A percentile compares a stretch with the other conserved stretches of the same genome.
Evolutionary conservation across 2,113 vertebrate species (phyloP).

Genomic region (Puma concolor): DNA sequence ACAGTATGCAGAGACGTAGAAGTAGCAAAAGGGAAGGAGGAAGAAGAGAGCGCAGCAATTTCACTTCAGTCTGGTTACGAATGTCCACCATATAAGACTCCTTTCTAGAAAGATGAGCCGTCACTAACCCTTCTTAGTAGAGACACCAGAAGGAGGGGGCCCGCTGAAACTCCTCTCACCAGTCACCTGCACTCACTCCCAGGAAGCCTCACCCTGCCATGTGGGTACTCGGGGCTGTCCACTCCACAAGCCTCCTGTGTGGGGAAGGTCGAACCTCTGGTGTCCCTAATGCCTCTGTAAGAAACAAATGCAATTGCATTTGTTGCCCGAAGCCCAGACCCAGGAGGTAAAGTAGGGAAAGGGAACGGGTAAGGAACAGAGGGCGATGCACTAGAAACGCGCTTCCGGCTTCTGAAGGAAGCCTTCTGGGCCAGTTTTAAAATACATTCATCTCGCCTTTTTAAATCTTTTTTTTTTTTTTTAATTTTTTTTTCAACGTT

Average conservation of each 20-base stretch:
- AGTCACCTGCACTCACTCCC: not conserved
- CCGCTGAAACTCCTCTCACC: not conserved
- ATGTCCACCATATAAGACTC: not conserved
- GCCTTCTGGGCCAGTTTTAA: conserved; percentile 3
- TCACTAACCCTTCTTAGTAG: not conserved
- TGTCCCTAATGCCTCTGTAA: not conserved
- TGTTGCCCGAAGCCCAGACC: not conserved
- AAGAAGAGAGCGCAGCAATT: not conserved
- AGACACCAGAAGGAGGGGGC: not conserved
- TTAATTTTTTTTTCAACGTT: too few species aligned
- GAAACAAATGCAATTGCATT: not conserved
- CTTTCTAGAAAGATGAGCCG: not conserved
- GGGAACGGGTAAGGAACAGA: not conserved
- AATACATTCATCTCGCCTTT: not conserved
- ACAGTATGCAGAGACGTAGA: not conserved
- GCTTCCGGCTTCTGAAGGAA: not conserved
- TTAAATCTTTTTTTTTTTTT: too few species aligned
- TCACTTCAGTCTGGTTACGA: not conserved
- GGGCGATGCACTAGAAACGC: not conserved
- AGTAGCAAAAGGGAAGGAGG: not conserved
- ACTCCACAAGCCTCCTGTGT: not conserved
- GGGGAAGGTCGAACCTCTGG: not conserved
- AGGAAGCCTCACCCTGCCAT: not conserved
- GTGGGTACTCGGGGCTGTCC: not conserved
- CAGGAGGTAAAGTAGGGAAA: not conserved